Evolutionary conservation across 64 coral and sea anemone genomes (phyloP).

Genomic region (Pachyseris speciosa): DNA sequence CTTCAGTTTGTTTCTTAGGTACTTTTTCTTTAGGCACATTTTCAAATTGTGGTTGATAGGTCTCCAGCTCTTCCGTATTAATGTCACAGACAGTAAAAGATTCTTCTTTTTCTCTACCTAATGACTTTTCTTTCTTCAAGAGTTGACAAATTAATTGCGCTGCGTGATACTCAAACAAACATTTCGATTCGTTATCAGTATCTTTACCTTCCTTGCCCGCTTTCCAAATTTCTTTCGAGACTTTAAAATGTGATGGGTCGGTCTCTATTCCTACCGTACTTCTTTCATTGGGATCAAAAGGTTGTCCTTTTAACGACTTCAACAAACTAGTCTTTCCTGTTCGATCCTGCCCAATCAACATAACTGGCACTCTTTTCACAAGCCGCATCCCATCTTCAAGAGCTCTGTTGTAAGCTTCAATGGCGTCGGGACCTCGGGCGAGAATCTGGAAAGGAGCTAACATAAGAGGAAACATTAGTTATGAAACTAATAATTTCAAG

Average conservation of each 20-base stretch:
- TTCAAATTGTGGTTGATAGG: neutral
- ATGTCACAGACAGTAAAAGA: neutral
- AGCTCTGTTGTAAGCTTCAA: neutral
- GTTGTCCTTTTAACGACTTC: neutral
- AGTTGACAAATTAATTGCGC: neutral
- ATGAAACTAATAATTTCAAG: no score
- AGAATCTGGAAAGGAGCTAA: no score
- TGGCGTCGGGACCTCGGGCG: neutral
- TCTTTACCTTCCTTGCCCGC: neutral
- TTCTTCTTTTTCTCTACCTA: neutral
- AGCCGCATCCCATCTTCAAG: neutral
- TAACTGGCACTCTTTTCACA: neutral
- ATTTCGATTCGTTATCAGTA: neutral
- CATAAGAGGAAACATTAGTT: no score
- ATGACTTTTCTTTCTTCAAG: neutral
- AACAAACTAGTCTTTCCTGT: slow-evolving; percentile 6
- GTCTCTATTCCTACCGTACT: neutral
- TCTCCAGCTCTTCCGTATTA: neutral
- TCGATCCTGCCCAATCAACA: neutral
- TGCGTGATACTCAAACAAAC: neutral
- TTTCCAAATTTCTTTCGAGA: neutral
- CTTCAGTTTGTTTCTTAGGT: neutral
- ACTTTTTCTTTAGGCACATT: neutral
- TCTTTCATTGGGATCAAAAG: neutral
- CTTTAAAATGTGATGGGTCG: neutral